Conservation (phyloP, 2,113 vertebrate genomes). For the Grallaria varia region DNA sequence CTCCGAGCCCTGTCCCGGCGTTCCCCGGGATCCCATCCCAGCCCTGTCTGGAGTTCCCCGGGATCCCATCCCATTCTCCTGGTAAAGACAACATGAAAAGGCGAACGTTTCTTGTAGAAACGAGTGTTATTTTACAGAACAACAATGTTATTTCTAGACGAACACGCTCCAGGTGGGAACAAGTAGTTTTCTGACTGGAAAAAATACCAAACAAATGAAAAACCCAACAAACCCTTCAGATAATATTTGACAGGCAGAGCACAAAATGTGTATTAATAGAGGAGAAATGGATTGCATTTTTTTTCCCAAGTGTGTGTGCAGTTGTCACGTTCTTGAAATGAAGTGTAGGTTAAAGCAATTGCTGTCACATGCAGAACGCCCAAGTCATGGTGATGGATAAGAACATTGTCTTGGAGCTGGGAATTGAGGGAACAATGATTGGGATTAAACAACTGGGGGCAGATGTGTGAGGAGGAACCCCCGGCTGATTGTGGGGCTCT, state of each 20-base stretch:
- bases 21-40: neutral
- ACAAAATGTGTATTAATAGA: neutral
- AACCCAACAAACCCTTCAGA: neutral
- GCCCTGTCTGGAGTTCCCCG: neutral
- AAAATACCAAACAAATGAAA: neutral
- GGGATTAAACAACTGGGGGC: neutral
- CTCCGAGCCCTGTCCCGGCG: neutral
- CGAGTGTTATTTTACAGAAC: neutral
- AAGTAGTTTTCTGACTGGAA: neutral
- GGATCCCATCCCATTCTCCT: neutral
- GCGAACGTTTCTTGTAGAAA: neutral
- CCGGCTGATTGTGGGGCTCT: neutral
- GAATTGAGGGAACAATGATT: neutral
- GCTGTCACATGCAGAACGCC: neutral
- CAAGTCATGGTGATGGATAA: conserved; percentile 14
- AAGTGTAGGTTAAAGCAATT: neutral
- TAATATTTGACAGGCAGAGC: neutral
- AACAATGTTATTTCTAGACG: neutral
- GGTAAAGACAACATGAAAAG: neutral
- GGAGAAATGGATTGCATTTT: neutral
- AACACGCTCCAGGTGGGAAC: neutral
- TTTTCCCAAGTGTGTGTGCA: neutral
- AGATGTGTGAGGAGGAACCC: neutral
- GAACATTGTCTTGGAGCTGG: neutral
- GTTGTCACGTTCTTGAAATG: neutral